Percentiles rank a stretch among this genome's conserved stretches.
Conservation (phyloP, 2,888 invertebrate species). For the Aporophyla nigra region DNA sequence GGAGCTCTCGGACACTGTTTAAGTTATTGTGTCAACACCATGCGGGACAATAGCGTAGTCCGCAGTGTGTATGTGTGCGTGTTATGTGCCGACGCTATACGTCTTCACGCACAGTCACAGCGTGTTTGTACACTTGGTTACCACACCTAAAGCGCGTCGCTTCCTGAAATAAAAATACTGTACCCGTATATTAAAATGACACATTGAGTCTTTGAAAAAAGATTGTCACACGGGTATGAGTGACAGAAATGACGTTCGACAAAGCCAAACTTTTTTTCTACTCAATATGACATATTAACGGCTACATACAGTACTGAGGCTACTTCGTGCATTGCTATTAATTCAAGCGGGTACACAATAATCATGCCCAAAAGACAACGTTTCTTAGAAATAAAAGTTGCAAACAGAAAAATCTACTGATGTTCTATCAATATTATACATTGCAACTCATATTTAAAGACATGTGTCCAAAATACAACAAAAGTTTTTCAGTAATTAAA, state of each 20-base stretch:
- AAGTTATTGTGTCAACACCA: too few relatives aligned
- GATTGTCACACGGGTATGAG: background rate
- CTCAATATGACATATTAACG: constrained; percentile 6
- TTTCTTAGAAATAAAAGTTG: background rate
- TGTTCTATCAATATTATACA: too few relatives aligned
- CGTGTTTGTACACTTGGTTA: too few relatives aligned
- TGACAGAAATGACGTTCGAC: background rate
- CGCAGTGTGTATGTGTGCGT: too few relatives aligned
- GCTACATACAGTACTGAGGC: background rate
- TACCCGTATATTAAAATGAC: background rate
- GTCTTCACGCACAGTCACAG: too few relatives aligned
- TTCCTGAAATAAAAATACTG: too few relatives aligned
- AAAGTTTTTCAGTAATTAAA: too few relatives aligned
- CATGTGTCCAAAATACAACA: background rate
- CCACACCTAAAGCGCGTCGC: too few relatives aligned
- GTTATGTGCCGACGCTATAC: too few relatives aligned
- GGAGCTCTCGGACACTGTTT: too few relatives aligned
- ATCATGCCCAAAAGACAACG: background rate
- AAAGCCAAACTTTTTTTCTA: background rate
- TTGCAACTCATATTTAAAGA: too few relatives aligned
- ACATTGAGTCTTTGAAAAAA: constrained; percentile 9
- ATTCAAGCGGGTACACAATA: constrained; percentile 19
- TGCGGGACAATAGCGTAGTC: too few relatives aligned
- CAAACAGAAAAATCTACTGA: constrained; percentile 9
- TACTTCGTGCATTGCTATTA: constrained; percentile 12